phyloP scores from a whole-genome alignment of 2,888 invertebrate genomes.

The Portevinia maculata region DNA sequence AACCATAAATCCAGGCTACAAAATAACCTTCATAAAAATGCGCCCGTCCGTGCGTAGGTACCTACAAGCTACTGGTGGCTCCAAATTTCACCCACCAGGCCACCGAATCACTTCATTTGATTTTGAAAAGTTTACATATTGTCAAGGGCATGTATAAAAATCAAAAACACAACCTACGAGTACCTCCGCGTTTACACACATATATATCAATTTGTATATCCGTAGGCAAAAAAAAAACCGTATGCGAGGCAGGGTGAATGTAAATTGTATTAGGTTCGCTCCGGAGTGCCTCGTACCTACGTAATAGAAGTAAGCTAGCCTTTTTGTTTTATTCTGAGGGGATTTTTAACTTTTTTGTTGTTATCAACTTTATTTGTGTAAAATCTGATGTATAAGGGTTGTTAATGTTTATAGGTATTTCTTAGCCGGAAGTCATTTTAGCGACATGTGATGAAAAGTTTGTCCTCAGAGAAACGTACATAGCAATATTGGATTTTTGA shows the following conservation, averaged over 20 bases:
- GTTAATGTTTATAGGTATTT: too few species aligned
- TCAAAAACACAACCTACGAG: not conserved
- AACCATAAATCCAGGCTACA: slow-evolving; percentile 47
- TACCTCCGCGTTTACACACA: not conserved
- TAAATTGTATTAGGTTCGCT: not conserved
- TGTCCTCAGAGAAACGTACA: too few species aligned
- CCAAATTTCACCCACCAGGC: not conserved
- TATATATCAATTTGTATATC: slow-evolving; percentile 16
- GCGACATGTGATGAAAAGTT: too few species aligned
- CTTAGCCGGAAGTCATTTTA: too few species aligned
- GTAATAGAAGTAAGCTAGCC: too few species aligned
- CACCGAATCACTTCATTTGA: not conserved
- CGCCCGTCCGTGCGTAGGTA: not conserved
- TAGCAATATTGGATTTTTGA: too few species aligned
- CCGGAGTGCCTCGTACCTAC: too few species aligned
- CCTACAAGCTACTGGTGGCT: not conserved
- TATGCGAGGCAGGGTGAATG: not conserved
- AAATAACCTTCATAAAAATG: slow-evolving; percentile 36
- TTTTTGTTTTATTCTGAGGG: too few species aligned
- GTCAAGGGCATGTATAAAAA: slow-evolving; percentile 10
- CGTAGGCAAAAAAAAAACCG: too few species aligned
- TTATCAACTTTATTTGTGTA: too few species aligned
- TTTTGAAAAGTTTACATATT: slow-evolving; percentile 1
- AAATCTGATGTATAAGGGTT: too few species aligned
- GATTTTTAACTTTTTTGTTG: too few species aligned